Percentiles rank a stretch among this genome's conserved stretches.
Conservation (phyloP, 2,113 vertebrate genomes). For the Dryoscopus gambensis region DNA sequence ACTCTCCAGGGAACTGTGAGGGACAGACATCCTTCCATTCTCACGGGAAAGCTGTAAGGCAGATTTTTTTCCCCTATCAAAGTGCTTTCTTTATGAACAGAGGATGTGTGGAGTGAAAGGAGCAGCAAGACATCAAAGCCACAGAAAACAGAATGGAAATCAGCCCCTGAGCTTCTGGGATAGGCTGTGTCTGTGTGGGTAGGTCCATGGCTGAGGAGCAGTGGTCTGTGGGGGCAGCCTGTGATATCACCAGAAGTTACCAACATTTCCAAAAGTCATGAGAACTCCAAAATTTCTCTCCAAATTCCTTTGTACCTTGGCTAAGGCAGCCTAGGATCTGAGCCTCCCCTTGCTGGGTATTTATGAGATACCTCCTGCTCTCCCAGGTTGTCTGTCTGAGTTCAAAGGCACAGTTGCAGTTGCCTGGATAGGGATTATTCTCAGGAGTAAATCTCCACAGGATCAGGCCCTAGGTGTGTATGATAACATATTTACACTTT, state of each 20-base stretch:
- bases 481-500: neutral
- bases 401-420: constrained; percentile 21
- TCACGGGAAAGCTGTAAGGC: neutral
- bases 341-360: neutral
- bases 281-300: neutral
- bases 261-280: neutral
- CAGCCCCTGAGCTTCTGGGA: neutral
- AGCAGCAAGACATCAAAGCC: neutral
- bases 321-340: neutral
- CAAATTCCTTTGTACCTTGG: neutral
- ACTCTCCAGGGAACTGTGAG: neutral
- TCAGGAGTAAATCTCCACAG: neutral
- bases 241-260: neutral
- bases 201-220: neutral
- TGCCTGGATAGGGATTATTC: neutral
- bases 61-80: neutral
- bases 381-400: constrained; percentile 15
- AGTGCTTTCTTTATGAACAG: neutral
- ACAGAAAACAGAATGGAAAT: neutral
- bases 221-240: neutral
- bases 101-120: neutral
- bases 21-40: neutral
- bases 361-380: neutral
- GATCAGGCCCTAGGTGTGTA: constrained; percentile 17
- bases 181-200: neutral